Conservation (phyloP, 2,797 vertebrate species). For the Hydrocynus forskahlii region DNA sequence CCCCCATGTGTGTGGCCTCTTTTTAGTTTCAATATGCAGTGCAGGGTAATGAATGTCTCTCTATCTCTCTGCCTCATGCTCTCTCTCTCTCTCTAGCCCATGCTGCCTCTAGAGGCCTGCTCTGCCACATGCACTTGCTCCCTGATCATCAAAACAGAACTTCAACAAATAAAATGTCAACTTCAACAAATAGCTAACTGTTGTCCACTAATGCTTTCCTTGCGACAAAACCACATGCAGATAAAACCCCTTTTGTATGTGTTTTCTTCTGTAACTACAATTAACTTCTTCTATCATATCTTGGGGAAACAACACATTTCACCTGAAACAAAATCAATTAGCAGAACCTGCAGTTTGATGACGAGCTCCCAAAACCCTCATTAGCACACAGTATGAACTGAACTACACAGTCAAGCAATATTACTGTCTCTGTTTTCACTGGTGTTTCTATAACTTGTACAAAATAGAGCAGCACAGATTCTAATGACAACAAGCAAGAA, state of each 20-base stretch:
- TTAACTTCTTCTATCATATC: background rate
- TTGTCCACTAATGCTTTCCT: background rate
- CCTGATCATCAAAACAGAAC: background rate
- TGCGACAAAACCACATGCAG: background rate
- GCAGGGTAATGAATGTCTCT: conserved; percentile 7
- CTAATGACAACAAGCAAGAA: too few species aligned
- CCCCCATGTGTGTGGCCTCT: conserved; percentile 8
- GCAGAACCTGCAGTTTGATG: conserved; percentile 16
- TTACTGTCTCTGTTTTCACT: too few species aligned
- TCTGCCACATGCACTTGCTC: background rate
- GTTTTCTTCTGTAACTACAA: too few species aligned
- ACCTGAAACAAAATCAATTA: conserved; percentile 29
- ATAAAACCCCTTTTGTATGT: background rate
- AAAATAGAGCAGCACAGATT: too few species aligned
- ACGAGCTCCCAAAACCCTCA: too few species aligned
- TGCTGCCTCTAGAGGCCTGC: conserved; percentile 62
- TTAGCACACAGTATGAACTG: too few species aligned
- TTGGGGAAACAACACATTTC: background rate
- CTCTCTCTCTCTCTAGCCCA: conserved; percentile 46
- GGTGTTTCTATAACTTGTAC: too few species aligned
- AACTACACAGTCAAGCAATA: too few species aligned
- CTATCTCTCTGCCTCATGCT: background rate
- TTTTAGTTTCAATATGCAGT: background rate
- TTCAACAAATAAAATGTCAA: background rate
- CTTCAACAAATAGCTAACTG: background rate